Base-by-base conservation (phyloP, 2,113 vertebrate genomes). In the Chaenogobius annularis region DNA sequence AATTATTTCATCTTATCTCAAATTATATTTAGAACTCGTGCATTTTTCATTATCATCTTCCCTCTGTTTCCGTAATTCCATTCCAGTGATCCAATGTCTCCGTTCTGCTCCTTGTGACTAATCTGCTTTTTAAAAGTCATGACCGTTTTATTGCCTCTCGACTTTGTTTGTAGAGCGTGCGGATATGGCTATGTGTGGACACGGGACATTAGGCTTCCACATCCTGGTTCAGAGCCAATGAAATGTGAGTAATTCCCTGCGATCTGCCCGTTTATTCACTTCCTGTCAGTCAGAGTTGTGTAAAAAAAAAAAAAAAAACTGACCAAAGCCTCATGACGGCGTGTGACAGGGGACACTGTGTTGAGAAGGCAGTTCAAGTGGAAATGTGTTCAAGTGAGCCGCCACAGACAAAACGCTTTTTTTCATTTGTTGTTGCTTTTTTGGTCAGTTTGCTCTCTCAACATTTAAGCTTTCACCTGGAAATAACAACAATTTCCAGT, bases 241-340 rank as follows among this genome's bases (percentile, higher is more conserved):
- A 69, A 58, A 73, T 3, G 19, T 20, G 12, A 72, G 43, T 66
- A 17, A 66, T 58, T 54, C 14, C 19, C 20, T 47, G 11, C 58
- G 26, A 74, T 15, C 22, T 10, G 43, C 22, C 22, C 61, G 56
- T 78, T 62, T 56, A 70, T 48, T 80, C 81, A 75, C 65, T 66
- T 85, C 81, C 75, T 70, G 76, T 83, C 68, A 62, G 40, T 50
- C 20, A 10, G 44, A 46, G 73, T 64, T 62, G 72, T 52, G 77
- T 54, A 35, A 78, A 65, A 83, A 79, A n/a, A n/a, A n/a, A n/a
- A n/a, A n/a, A n/a, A n/a, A n/a, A n/a, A n/a, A n/a, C n/a, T n/a
- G 75, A 75, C 46, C 77, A 68, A 52, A 37, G 35, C 31, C 77
- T 82, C 77, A 71, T 55, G 73, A 70, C 31, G 4, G 26, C 26